These are phyloP conservation scores for Microcaecilia unicolor DNA, from an alignment of 2,797 vertebrate genomes.

Conservation along the genomic window DNA sequence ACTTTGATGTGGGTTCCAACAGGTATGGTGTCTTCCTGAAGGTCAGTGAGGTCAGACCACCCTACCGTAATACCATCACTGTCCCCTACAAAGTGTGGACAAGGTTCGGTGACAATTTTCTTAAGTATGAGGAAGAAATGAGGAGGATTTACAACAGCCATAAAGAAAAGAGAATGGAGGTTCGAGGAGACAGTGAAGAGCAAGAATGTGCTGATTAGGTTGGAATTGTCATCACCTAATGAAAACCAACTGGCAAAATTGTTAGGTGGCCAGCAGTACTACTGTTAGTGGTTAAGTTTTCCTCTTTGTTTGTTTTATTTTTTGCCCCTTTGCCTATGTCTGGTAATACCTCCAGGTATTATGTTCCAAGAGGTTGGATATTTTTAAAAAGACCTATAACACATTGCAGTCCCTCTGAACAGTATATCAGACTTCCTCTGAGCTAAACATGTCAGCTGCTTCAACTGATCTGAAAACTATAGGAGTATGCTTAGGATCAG, in stretches of 20 bases:
- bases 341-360: constrained; percentile 34
- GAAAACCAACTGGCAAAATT: constrained; percentile 34
- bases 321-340: constrained; percentile 41
- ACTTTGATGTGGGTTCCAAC: constrained; percentile 96
- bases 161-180: constrained; percentile 88
- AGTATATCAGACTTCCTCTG: constrained; percentile 34
- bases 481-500: constrained; percentile 46
- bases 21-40: constrained; percentile 91
- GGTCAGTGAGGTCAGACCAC: constrained; percentile 94
- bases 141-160: constrained; percentile 86
- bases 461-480: constrained; percentile 38
- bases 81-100: constrained; percentile 94
- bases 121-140: constrained; percentile 96
- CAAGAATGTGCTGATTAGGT: constrained; percentile 76
- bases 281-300: constrained; percentile 50
- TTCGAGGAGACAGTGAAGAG: constrained; percentile 80
- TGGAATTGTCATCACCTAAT: constrained; percentile 43
- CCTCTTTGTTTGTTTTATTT: constrained; percentile 22
- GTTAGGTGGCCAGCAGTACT: constrained; percentile 25
- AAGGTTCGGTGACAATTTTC: constrained; percentile 92
- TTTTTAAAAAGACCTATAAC: constrained; percentile 27
- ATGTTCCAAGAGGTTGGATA: constrained; percentile 43
- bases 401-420: constrained; percentile 28
- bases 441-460: constrained; percentile 43
- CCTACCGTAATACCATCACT: constrained; percentile 96